Conservation (phyloP, 1,140 invertebrate genomes). For the Chironomus striatipennis region DNA sequence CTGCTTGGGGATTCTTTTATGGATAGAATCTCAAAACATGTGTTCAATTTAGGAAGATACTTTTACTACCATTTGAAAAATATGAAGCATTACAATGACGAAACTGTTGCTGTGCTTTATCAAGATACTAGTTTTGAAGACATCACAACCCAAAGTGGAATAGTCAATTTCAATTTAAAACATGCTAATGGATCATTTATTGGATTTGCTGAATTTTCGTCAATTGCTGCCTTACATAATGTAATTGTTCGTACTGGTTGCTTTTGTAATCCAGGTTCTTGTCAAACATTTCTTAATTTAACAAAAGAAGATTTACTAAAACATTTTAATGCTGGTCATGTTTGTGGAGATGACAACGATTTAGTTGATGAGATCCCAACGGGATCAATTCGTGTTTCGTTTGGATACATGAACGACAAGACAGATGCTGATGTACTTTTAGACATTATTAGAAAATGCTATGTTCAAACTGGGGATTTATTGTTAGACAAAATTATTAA, state of each 20-base stretch:
- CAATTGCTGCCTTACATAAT: constrained; percentile 77
- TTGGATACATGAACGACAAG: constrained; percentile 81
- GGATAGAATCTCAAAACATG: constrained; percentile 55
- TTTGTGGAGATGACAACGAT: constrained; percentile 86
- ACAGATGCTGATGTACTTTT: constrained; percentile 65
- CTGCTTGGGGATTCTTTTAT: not conserved
- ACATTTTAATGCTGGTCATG: constrained; percentile 57
- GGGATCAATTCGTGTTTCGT: constrained; percentile 84
- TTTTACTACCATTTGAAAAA: constrained; percentile 53
- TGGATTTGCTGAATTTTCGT: constrained; percentile 83
- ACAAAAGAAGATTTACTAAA: constrained; percentile 52
- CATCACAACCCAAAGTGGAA: constrained; percentile 62
- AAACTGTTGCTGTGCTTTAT: constrained; percentile 64
- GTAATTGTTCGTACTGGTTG: constrained; percentile 87
- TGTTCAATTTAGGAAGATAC: constrained; percentile 66
- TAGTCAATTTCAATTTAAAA: constrained; percentile 83
- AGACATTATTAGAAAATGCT: constrained; percentile 60
- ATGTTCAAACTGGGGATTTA: constrained; percentile 26
- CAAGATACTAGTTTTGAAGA: constrained; percentile 57
- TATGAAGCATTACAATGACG: constrained; percentile 66
- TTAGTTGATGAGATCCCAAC: constrained; percentile 83
- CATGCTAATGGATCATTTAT: constrained; percentile 68
- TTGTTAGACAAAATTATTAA: not conserved
- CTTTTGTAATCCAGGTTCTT: constrained; percentile 95
- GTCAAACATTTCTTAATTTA: constrained; percentile 70